Evolutionary conservation across 2,888 invertebrate species (phyloP).

Genomic region (Macaria notata): DNA sequence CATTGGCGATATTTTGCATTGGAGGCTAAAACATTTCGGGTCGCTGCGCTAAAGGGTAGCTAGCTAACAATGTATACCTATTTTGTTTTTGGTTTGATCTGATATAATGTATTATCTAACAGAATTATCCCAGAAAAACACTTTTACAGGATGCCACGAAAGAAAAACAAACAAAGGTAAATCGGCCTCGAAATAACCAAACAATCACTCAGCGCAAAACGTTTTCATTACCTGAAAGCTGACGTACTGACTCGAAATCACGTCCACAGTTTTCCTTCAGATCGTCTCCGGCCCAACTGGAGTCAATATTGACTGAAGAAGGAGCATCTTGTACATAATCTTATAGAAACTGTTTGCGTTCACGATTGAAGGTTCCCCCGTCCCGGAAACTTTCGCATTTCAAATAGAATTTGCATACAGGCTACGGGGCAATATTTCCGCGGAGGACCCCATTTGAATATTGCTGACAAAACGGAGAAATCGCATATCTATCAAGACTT

Average conservation of each 20-base stretch:
- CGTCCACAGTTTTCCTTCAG: slow-evolving; percentile 17
- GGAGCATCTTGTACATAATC: slow-evolving; percentile 74
- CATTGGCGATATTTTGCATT: too few relatives aligned
- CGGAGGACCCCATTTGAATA: slow-evolving; percentile 66
- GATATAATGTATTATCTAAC: too few relatives aligned
- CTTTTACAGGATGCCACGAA: too few relatives aligned
- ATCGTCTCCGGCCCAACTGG: slow-evolving; percentile 43
- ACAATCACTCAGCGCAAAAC: too few relatives aligned
- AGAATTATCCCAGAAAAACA: too few relatives aligned
- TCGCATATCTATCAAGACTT: slow-evolving; percentile 48
- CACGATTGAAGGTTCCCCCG: slow-evolving; percentile 69
- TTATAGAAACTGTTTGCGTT: slow-evolving; percentile 77
- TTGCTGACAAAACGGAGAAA: slow-evolving; percentile 64
- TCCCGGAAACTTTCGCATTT: slow-evolving; percentile 70
- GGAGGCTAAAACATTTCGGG: too few relatives aligned
- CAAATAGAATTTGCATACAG: slow-evolving; percentile 76
- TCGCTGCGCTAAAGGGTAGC: too few relatives aligned
- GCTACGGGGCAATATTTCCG: slow-evolving; percentile 74
- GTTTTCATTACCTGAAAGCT: not conserved
- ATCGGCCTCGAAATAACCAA: too few relatives aligned
- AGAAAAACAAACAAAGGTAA: too few relatives aligned
- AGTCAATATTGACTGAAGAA: slow-evolving; percentile 70
- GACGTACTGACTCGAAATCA: slow-evolving; percentile 7
- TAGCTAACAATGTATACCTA: too few relatives aligned
- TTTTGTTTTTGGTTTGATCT: too few relatives aligned